Percentiles rank a stretch among this genome's conserved stretches.
Evolutionary conservation across 2,888 invertebrate genomes (phyloP).

Genomic region (Fragum whitleyi): DNA sequence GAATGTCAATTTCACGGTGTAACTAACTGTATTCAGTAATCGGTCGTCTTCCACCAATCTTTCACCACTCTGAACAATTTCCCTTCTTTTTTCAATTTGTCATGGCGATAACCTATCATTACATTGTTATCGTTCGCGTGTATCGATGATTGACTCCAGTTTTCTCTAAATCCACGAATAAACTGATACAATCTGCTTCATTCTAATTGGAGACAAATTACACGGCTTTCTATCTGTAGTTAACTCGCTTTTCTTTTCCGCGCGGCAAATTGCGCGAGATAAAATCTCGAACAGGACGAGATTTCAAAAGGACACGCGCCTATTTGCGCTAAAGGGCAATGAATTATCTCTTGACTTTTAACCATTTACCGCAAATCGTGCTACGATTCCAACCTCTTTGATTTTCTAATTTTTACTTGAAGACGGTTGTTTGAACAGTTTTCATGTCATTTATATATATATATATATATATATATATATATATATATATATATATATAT

Average conservation of each 20-base stretch:
- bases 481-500: too few relatives aligned
- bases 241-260: slow-evolving; percentile 50
- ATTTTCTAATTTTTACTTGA: too few relatives aligned
- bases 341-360: slow-evolving; percentile 49
- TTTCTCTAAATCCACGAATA: slow-evolving; percentile 41
- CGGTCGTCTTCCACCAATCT: not conserved
- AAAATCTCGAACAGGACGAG: slow-evolving; percentile 63
- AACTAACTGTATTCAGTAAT: too few relatives aligned
- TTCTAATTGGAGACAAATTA: slow-evolving; percentile 64
- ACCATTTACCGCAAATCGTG: slow-evolving; percentile 1
- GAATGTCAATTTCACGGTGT: too few relatives aligned
- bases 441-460: too few relatives aligned
- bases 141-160: slow-evolving; percentile 59
- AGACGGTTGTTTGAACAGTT: too few relatives aligned
- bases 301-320: slow-evolving; percentile 64
- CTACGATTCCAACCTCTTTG: too few relatives aligned
- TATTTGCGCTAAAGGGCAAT: slow-evolving; percentile 57
- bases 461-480: too few relatives aligned
- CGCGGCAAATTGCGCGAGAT: slow-evolving; percentile 58
- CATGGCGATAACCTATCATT: slow-evolving; percentile 47
- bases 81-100: slow-evolving; percentile 18
- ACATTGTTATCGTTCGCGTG: slow-evolving; percentile 56
- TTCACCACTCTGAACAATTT: slow-evolving; percentile 17
- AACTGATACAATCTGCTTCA: slow-evolving; percentile 61
- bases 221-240: slow-evolving; percentile 60